Conservation (phyloP, 2,113 vertebrate species). For the Brevimyrus niger region DNA sequence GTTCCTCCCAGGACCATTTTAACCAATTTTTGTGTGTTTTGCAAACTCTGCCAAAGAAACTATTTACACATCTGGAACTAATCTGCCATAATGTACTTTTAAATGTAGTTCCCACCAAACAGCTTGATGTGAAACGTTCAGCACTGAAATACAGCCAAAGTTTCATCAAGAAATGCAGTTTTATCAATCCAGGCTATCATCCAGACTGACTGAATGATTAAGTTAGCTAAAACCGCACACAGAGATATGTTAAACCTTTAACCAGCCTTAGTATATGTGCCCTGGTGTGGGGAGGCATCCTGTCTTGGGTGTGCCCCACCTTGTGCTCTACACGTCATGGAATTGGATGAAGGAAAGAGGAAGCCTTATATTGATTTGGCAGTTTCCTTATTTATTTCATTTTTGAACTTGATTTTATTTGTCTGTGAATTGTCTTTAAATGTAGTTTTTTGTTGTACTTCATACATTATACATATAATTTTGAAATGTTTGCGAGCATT, state of each 20-base stretch:
- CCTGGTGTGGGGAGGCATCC: background rate
- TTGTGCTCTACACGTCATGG: background rate
- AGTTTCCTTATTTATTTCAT: background rate
- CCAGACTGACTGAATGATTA: background rate
- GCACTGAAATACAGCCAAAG: background rate
- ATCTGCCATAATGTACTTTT: slow-evolving; percentile 2
- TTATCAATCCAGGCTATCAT: background rate
- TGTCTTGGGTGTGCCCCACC: background rate
- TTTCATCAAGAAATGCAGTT: background rate
- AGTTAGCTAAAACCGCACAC: background rate
- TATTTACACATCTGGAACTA: slow-evolving; percentile 1
- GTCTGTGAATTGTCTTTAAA: background rate
- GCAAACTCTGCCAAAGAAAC: slow-evolving; percentile 1
- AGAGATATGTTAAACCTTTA: background rate
- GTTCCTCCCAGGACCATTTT: background rate
- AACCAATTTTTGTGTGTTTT: background rate
- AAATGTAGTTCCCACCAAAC: background rate
- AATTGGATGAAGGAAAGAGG: background rate
- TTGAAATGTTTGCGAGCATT: background rate
- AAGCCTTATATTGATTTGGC: background rate
- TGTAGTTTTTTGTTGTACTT: background rate
- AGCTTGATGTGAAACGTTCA: background rate
- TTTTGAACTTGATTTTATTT: background rate
- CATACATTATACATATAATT: background rate
- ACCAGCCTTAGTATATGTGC: background rate